These are phyloP conservation scores for Atherinomorus stipes DNA, from an alignment of 2,113 vertebrate genomes.

Conservation along the genomic window DNA sequence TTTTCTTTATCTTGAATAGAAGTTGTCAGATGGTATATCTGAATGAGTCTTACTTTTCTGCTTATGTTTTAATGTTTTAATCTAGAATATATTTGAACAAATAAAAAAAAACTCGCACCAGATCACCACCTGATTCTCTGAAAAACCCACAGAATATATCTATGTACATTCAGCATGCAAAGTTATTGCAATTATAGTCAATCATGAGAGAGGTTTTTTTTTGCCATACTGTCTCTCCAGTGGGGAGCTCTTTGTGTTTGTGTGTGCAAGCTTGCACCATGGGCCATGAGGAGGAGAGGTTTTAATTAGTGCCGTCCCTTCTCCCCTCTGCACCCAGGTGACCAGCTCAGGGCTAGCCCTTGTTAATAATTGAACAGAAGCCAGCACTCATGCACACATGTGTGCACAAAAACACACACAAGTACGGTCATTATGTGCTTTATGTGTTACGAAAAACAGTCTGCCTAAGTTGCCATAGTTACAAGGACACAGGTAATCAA, in stretches of 20 bases:
- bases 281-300: constrained; percentile 24
- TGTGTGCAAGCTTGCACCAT: constrained; percentile 20
- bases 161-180: constrained; percentile 12
- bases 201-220: constrained; percentile 2
- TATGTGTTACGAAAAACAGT: constrained; percentile 66
- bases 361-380: constrained; percentile 77
- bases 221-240: constrained; percentile 11
- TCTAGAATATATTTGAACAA: background rate
- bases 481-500: constrained; percentile 28
- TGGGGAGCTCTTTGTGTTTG: constrained; percentile 33
- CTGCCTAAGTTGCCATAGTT: constrained; percentile 57
- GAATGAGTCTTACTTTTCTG: no score
- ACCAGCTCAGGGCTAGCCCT: constrained; percentile 52
- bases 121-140: background rate
- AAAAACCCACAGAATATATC: background rate
- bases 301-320: constrained; percentile 59
- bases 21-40: no score
- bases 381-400: constrained; percentile 38
- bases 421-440: constrained; percentile 45
- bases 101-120: background rate
- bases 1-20: no score
- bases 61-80: background rate
- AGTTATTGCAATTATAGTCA: constrained; percentile 18
- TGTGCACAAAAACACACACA: constrained; percentile 32
- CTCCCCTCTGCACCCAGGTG: constrained; percentile 64